phyloP scores from a whole-genome alignment of 2,888 invertebrate genomes.

The Bhutanitis thaidina region DNA sequence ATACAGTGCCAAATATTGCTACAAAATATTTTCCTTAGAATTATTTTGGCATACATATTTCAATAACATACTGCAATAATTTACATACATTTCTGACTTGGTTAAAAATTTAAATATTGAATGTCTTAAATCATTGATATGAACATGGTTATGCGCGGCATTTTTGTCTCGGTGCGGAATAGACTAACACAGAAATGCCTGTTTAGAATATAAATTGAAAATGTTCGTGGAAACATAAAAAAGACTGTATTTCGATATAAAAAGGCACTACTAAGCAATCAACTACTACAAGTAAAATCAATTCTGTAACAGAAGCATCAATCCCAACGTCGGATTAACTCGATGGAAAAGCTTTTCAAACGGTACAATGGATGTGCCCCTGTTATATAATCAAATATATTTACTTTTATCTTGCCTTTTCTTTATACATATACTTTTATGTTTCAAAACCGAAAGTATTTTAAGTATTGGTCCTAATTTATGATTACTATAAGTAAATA shows the following conservation, averaged over 20 bases:
- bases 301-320: slow-evolving; percentile 21
- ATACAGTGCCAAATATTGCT: slow-evolving; percentile 14
- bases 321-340: slow-evolving; percentile 20
- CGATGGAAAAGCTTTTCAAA: slow-evolving; percentile 16
- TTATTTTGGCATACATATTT: slow-evolving; percentile 15
- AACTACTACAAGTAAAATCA: slow-evolving; percentile 21
- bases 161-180: too few species aligned
- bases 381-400: slow-evolving; percentile 3
- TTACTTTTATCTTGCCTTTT: slow-evolving; percentile 4
- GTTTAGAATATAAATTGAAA: neutral
- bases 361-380: slow-evolving; percentile 11
- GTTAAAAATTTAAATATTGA: neutral
- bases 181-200: too few species aligned
- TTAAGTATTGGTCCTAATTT: too few species aligned
- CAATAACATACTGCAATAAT: slow-evolving; percentile 12
- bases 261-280: slow-evolving; percentile 13
- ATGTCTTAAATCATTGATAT: neutral
- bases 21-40: slow-evolving; percentile 13
- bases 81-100: neutral
- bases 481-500: too few species aligned
- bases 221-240: neutral
- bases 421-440: neutral
- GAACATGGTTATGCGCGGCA: neutral
- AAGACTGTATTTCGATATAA: slow-evolving; percentile 1
- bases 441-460: too few species aligned